Evolutionary conservation across 2,113 vertebrate genomes (phyloP), one percentile per base, ranked within the genome.

Genomic region (Charina bottae): DNA sequence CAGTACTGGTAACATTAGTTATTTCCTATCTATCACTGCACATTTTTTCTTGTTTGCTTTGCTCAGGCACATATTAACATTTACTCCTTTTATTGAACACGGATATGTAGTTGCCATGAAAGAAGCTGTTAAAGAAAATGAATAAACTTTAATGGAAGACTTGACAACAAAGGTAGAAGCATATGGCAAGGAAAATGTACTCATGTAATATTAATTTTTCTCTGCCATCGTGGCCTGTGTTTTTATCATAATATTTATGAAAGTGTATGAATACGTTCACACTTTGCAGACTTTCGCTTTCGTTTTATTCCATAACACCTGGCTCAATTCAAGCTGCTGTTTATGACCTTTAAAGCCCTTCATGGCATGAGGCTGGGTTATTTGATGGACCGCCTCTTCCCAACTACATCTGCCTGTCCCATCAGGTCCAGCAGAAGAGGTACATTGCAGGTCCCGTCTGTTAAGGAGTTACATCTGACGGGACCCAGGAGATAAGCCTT

Each of bases 11-110:
- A 78, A 10, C 2, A 19, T 42, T 58, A 58, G 13, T 6, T 78
- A 42, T 42, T 42, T 78, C 72, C 33, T 37, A 28, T 78, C 33
- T n/a, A 37, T 78, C 68, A 37, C 72, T 42, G 33, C 37, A 21
- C 60, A 10, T 58, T 49, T 91, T 78, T 17, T 78, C 83, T 86
- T 89, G 87, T 90, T 59, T 93, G 33, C 5, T 90, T 42, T 89
- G 93, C 94, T 94, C 90, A 92, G 78, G 92, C 94, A 94, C 92
- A 90, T 95, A 93, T 94, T 91, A 87, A 83, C 37, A 23, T 92
- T 85, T 93, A 87, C 55, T 0, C 0, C 72, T 92, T 28, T 93
- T 21, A 0, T 89, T 94, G 92, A 87, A 84, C 54, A 53, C 26
- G 93, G 83, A 83, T 90, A 83, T 91, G 90, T 46, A 89, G 60